Base-by-base conservation (phyloP, 2,888 invertebrate species). In the Sesia bembeciformis region DNA sequence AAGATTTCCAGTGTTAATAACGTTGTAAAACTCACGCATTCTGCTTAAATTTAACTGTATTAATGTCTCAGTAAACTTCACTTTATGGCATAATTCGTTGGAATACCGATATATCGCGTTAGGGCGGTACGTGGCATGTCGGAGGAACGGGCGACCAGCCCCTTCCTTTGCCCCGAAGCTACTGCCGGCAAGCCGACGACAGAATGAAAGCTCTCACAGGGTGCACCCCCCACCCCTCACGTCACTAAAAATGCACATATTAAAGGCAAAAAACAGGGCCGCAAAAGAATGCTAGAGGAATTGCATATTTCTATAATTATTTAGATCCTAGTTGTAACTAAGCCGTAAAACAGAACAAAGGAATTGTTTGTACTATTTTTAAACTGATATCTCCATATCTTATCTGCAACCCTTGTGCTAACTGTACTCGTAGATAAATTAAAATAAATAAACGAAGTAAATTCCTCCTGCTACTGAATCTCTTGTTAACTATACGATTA, bases 231-330 rank as follows among this genome's bases (percentile, higher is more conserved):
- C 61, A 63, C 65, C 69, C 71, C 77, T 71, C 55, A 52, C 65
- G 58, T 66, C 68, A 71, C 76, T 74, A 81, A 78, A 75, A 82
- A 84, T 84, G 81, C 84, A 86, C 81, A 79, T 76, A 74, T 75
- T 73, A 72, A 71, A 76, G 78, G 68, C 67, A 81, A 80, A 78
- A 77, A 72, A 66, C 64, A 60, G 62, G 62, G 57, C 56, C 61
- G 70, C 62, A 71, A 77, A 78, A 70, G 77, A 81, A 83, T 78
- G 78, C 66, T 65, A 74, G 72, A 74, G 78, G 66, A 70, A 74
- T 76, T 76, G 60, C 62, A 64, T 61, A 63, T 66, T 23, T 59
- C 63, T 71, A 77, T 77, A 71, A 71, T 72, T 23, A 23, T 23
- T 23, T 23, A 23, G 23, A 23, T 23, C 23, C 1, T 23, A 23